Evolutionary conservation across 53 echinoderm and acorn worm species (phyloP).

Genomic region (Arbacia lixula): DNA sequence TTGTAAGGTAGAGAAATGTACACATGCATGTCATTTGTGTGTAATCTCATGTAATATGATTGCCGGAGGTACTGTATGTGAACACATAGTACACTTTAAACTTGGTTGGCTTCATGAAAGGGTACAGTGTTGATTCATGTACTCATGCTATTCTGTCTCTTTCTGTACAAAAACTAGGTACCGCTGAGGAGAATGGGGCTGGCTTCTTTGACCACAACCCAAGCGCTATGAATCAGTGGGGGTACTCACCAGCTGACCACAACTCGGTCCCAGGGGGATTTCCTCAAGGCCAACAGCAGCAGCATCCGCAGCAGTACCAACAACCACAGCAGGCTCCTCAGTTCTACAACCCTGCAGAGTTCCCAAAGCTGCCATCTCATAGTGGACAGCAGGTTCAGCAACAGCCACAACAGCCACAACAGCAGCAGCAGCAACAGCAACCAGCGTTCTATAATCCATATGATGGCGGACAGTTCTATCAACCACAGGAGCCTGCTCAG

Average conservation of each 20-base stretch:
- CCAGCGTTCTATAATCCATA: slow-evolving; percentile 41
- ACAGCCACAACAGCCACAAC: slow-evolving; percentile 10
- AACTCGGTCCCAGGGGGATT: slow-evolving; percentile 12
- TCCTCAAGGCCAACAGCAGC: slow-evolving; percentile 12
- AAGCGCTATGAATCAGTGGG: slow-evolving; percentile 33
- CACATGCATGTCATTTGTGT: too few species aligned
- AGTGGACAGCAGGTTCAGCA: background rate
- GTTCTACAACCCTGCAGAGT: slow-evolving; percentile 53
- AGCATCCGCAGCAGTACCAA: slow-evolving; percentile 13
- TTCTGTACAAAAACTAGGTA: too few species aligned
- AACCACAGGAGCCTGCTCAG: background rate
- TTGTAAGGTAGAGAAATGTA: too few species aligned
- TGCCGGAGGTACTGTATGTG: too few species aligned
- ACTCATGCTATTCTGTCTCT: too few species aligned
- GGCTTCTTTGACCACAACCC: slow-evolving; percentile 43
- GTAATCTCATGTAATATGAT: too few species aligned
- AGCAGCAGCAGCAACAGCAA: slow-evolving; percentile 5
- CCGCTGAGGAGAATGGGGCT: slow-evolving; percentile 31
- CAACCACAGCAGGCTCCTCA: slow-evolving; percentile 40
- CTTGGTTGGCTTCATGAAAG: too few species aligned
- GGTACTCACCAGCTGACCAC: slow-evolving; percentile 13
- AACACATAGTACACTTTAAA: too few species aligned
- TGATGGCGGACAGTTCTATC: background rate
- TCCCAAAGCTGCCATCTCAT: slow-evolving; percentile 15
- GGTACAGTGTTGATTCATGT: too few species aligned